Base-by-base conservation (phyloP, 2,113 vertebrate species). In the Tragulus kanchil region DNA sequence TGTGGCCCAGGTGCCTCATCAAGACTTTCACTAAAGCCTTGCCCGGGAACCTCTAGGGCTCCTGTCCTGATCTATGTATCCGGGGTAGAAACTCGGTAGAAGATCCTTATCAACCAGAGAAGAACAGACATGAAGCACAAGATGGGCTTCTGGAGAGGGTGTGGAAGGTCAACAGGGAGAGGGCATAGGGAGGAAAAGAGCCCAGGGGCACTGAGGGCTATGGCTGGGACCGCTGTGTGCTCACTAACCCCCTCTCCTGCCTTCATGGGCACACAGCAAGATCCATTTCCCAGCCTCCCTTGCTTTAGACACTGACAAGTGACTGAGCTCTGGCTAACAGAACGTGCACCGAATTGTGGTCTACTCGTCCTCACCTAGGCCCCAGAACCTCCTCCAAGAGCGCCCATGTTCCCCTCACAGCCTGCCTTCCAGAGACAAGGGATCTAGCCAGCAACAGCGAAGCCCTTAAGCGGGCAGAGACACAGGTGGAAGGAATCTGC, bases 191-290 rank as follows among this genome's bases (percentile, higher is more conserved):
- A 89, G 59, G 45, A 93, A 85, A 91, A 93, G 42, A 61, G 28
- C 10, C 69, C 15, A 9, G 61, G 31, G 62, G 31, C 52, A 42
- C 50, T 15, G 12, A 19, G 12, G 10, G 45, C 19, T 71, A 15
- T 52, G 9, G 45, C 48, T 15, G 94, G 25, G 26, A 56, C 25
- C 67, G 45, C 45, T 42, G 13, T 13, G 56, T 79, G 58, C 17
- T 97, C 82, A 17, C 73, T 78, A 36, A 93, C 67, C 45, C 17
- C n/a, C 69, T 69, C 31, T 82, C 45, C 50, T 83, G n/a, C 92
- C 62, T 82, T 81, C 94, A 81, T n/a, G 14, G 81, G 73, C 73
- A 89, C 83, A 65, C 36, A 56, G 50, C 50, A 61, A 59, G 26
- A 65, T 67, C 5, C 16, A 73, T 54, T 79, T 83, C 67, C 42